These are phyloP conservation scores for Anniella stebbinsi DNA, from an alignment of 2,797 vertebrate genomes.

Conservation along the genomic window DNA sequence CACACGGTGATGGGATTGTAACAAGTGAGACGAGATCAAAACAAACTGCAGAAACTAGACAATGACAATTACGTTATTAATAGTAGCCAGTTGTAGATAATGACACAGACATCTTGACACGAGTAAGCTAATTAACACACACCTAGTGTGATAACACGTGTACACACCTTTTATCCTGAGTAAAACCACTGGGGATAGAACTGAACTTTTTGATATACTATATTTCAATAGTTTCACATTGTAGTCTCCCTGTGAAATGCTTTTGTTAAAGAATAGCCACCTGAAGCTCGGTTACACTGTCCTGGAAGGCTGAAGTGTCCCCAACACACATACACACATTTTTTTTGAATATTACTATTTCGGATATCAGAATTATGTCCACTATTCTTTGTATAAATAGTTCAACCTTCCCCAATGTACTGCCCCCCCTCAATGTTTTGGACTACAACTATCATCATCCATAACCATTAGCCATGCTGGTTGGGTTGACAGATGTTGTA, in stretches of 20 bases:
- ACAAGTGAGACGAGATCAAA: neutral
- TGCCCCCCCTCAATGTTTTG: too few relatives aligned
- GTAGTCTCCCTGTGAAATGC: neutral
- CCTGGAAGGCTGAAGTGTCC: neutral
- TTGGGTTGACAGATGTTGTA: too few relatives aligned
- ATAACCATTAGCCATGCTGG: too few relatives aligned
- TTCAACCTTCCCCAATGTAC: neutral
- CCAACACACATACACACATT: accelerated
- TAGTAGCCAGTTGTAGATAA: too few relatives aligned
- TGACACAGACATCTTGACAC: neutral
- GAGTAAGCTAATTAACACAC: neutral
- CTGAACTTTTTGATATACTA: too few relatives aligned
- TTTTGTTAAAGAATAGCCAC: neutral
- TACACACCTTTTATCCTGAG: too few relatives aligned
- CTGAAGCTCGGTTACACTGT: neutral
- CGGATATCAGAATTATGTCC: neutral
- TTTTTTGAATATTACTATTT: neutral
- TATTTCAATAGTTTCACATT: too few relatives aligned
- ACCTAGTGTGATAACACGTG: too few relatives aligned
- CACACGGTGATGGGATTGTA: neutral
- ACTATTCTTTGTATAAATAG: neutral
- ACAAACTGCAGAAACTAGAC: neutral
- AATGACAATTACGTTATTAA: too few relatives aligned
- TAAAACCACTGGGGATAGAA: too few relatives aligned
- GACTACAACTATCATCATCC: too few relatives aligned